These are phyloP conservation scores for Apodemia zela DNA, from an alignment of 2,888 invertebrate species.

Conservation along the genomic window DNA sequence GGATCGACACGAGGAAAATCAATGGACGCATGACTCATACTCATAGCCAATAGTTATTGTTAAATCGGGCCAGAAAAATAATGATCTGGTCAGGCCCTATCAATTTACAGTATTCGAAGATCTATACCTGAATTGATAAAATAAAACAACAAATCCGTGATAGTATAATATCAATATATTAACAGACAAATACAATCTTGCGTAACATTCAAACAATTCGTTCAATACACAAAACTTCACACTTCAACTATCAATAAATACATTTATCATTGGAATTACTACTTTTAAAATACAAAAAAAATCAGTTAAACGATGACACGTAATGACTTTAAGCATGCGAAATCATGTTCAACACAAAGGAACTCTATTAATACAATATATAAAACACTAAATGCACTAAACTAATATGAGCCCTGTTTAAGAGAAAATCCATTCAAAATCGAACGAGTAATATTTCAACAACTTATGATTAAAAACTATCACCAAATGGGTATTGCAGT, in stretches of 20 bases:
- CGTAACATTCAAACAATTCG: conserved; percentile 63
- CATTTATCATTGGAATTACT: conserved; percentile 66
- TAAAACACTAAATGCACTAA: conserved; percentile 27
- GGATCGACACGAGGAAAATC: no score
- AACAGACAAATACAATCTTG: conserved; percentile 76
- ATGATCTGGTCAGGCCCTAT: not conserved
- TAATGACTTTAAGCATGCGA: conserved; percentile 61
- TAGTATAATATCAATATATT: conserved; percentile 60
- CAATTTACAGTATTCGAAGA: not conserved
- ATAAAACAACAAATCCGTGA: conserved; percentile 47
- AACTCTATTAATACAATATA: conserved; percentile 41
- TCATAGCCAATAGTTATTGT: not conserved
- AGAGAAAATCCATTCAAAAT: conserved; percentile 27
- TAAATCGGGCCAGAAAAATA: not conserved
- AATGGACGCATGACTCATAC: not conserved
- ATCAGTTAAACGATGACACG: conserved; percentile 56
- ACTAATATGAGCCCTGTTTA: conserved; percentile 33
- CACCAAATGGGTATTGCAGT: conserved; percentile 22
- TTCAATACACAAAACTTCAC: conserved; percentile 53
- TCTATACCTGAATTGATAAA: conserved; percentile 25
- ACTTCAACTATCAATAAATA: conserved; percentile 68
- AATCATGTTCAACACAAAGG: conserved; percentile 46
- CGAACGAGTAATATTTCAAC: conserved; percentile 24
- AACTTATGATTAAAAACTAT: conserved; percentile 21
- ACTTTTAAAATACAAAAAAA: conserved; percentile 40